Conservation (phyloP, 2,888 invertebrate species). For the Noctua fimbriata region DNA sequence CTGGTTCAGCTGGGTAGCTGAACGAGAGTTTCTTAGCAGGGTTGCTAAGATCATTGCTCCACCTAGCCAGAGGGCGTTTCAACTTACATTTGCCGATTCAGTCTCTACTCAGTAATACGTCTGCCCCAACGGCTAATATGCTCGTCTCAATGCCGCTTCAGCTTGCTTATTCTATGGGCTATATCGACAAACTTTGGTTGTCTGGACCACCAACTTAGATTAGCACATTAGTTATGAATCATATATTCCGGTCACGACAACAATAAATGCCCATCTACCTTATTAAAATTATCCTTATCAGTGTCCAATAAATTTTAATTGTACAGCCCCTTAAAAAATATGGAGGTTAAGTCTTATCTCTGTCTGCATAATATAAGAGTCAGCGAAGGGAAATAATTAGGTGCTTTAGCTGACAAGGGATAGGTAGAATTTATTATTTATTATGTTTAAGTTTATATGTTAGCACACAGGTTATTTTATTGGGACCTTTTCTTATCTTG, state of each 20-base stretch:
- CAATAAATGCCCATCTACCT: conserved; percentile 29
- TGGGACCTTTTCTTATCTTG: conserved; percentile 43
- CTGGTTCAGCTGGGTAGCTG: neutral
- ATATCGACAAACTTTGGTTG: neutral
- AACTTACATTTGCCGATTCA: too few relatives aligned
- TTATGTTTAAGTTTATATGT: conserved; percentile 46
- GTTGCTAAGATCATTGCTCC: neutral
- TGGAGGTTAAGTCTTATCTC: conserved; percentile 54
- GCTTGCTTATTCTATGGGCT: neutral
- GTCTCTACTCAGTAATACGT: too few relatives aligned
- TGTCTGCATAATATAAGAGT: conserved; percentile 51
- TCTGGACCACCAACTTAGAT: neutral
- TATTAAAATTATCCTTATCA: conserved; percentile 55
- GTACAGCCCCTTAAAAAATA: conserved; percentile 47
- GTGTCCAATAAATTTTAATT: conserved; percentile 56
- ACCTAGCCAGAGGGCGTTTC: neutral
- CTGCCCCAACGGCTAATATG: neutral
- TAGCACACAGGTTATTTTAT: conserved; percentile 38
- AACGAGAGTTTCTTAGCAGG: too few relatives aligned
- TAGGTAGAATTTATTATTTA: conserved; percentile 51
- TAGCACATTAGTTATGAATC: neutral
- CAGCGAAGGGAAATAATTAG: conserved; percentile 58
- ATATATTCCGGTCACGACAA: conserved; percentile 22
- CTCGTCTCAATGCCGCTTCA: neutral
- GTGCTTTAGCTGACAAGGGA: conserved; percentile 42